Base-by-base conservation (phyloP, 30 jellyfish, hydroid and myxozoan species). In the Cassiopea xamachana region DNA sequence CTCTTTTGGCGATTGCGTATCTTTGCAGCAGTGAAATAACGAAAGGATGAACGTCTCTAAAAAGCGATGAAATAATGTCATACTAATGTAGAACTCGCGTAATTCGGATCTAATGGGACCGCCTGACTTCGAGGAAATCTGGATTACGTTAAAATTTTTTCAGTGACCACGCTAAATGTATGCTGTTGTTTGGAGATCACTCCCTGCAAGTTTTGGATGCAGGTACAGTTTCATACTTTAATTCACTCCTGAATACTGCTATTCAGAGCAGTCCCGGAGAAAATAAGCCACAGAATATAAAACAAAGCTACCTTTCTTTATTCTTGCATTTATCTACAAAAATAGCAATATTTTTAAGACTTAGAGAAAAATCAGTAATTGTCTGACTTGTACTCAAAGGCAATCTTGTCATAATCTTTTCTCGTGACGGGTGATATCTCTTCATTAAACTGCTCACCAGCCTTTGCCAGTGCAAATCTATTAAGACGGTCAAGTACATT, bases 1-100 rank as follows among this genome's bases (percentile, higher is more conserved):
- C 87, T 49, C 39, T 48, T 18, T 55, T 48, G 44, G 16, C 64
- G n/a, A 73, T 12, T 51, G 72, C 82, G 46, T 46, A 86, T 74
- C 64, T 75, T 48, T 86, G 93, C 2, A 86, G 82, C 64, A 86
- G 55, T 17, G 93, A 73, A 55, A 74, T 75, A 1, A 86, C 50
- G 68, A 73, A 75, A 1, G 93, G 82, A 75, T 86, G 75, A 39
- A 86, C 93, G 16, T 73, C 93, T 55, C 93, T 86, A 72, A 1
- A 75, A 47, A 18, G 73, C n/a, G 46, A 62, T 58, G 17, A 3
- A 3, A 55, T 27, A 27, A 27, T 27, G 64, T 55, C 64, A 55
- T 55, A 55, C 46, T 46, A 47, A 46, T 43, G 71, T 10, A 77
- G 15, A 3, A 10, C 10, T 6, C 12, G 64, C 64, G 64, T 55